Percentiles rank a stretch among this genome's conserved stretches.
Evolutionary conservation across 1,140 invertebrate species (phyloP).

Genomic region (Pseudachorutes palmiensis): DNA sequence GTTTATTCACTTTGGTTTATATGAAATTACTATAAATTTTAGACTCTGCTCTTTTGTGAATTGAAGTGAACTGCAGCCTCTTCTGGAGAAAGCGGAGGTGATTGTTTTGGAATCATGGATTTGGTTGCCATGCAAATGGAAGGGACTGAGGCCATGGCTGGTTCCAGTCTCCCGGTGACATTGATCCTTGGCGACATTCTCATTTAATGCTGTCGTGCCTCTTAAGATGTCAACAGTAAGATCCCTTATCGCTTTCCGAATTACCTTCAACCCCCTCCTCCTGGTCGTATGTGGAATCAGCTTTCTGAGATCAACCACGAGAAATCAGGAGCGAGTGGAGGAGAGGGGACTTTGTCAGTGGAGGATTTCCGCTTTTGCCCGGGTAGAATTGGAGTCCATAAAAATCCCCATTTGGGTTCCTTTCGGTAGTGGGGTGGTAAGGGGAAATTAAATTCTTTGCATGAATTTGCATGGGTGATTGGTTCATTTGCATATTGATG

Average conservation of each 20-base stretch:
- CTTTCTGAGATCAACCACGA: neutral
- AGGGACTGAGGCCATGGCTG: too few relatives aligned
- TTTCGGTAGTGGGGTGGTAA: slow-evolving; percentile 20
- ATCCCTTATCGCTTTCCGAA: slow-evolving; percentile 4
- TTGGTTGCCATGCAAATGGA: too few relatives aligned
- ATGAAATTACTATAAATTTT: too few relatives aligned
- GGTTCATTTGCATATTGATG: slow-evolving; percentile 42
- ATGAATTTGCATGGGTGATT: slow-evolving; percentile 42
- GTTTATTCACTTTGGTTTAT: too few relatives aligned
- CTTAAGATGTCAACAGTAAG: neutral
- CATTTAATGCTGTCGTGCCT: slow-evolving; percentile 11
- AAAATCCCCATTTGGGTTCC: slow-evolving; percentile 6
- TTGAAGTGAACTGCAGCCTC: too few relatives aligned
- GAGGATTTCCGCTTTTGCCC: too few relatives aligned
- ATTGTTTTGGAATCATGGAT: too few relatives aligned
- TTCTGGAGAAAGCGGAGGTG: too few relatives aligned
- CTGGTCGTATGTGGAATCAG: neutral
- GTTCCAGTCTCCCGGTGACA: too few relatives aligned
- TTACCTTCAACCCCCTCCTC: neutral
- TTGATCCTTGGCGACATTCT: slow-evolving; percentile 11
- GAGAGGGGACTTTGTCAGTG: neutral
- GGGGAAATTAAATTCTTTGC: slow-evolving; percentile 42
- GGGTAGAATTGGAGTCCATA: neutral
- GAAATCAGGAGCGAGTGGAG: too few relatives aligned
- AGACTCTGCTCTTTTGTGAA: too few relatives aligned